These are phyloP conservation scores for Melieria omissa DNA, from an alignment of 2,888 invertebrate genomes.

Conservation along the genomic window DNA sequence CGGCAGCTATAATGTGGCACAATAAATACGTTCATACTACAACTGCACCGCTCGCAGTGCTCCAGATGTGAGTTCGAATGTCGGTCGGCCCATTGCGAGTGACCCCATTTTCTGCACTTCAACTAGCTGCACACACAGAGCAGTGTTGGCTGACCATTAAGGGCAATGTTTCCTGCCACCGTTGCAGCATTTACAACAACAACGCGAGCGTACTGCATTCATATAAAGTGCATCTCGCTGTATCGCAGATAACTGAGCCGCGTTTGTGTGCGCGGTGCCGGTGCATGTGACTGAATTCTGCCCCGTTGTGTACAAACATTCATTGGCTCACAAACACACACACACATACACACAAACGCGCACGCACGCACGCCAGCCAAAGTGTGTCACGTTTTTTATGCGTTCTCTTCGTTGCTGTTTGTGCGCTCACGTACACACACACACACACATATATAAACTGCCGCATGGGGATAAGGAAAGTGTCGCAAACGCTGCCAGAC, in stretches of 20 bases:
- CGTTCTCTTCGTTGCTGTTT: neutral
- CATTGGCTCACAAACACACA: neutral
- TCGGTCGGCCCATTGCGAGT: slow-evolving; percentile 37
- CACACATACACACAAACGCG: slow-evolving; percentile 4
- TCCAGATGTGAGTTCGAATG: slow-evolving; percentile 33
- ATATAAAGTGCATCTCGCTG: neutral
- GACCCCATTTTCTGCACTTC: slow-evolving; percentile 41
- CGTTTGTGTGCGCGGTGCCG: neutral
- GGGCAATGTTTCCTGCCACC: slow-evolving; percentile 52
- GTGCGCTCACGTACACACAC: neutral
- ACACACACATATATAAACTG: neutral
- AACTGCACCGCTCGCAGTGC: slow-evolving; percentile 13
- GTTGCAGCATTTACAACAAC: slow-evolving; percentile 2
- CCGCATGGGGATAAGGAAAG: too few relatives aligned
- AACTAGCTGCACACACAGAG: slow-evolving; percentile 11
- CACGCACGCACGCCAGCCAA: neutral
- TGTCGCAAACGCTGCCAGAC: neutral
- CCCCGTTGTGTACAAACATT: too few relatives aligned
- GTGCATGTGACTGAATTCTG: neutral
- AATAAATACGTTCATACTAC: neutral
- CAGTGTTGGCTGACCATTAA: slow-evolving; percentile 47
- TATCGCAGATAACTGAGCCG: neutral
- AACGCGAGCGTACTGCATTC: neutral
- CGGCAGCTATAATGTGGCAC: too few relatives aligned
- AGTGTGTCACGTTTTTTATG: slow-evolving; percentile 3